Conservation (phyloP, 1,140 invertebrate genomes). For the Heliconius hewitsoni region DNA sequence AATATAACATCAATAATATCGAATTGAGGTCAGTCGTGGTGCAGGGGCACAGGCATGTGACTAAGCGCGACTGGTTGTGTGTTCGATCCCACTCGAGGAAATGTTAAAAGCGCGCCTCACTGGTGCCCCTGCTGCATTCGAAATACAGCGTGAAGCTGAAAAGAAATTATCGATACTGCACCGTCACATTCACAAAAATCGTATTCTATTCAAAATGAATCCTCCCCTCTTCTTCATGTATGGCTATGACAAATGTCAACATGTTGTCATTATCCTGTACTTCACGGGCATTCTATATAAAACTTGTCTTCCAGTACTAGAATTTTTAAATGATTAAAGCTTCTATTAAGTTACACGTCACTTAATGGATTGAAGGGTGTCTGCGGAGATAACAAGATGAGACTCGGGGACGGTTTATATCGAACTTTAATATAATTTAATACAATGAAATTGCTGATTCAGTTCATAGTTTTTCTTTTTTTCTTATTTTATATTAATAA, state of each 20-base stretch:
- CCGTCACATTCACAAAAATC: not conserved
- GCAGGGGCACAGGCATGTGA: too few species aligned
- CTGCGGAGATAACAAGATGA: slow-evolving; percentile 10
- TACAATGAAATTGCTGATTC: not conserved
- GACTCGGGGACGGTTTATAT: not conserved
- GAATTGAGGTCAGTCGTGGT: too few species aligned
- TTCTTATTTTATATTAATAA: too few species aligned
- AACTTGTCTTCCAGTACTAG: not conserved
- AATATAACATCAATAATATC: too few species aligned
- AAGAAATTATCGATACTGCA: too few species aligned
- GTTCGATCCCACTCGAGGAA: too few species aligned
- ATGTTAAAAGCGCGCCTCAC: too few species aligned
- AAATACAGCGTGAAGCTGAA: too few species aligned
- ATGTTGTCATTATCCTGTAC: not conserved
- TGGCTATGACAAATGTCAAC: not conserved
- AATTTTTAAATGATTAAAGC: slow-evolving; percentile 7
- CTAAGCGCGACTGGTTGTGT: too few species aligned
- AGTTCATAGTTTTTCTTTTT: too few species aligned
- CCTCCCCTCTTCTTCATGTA: not conserved
- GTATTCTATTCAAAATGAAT: not conserved
- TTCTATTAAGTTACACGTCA: slow-evolving; percentile 8
- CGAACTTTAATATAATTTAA: not conserved
- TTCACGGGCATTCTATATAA: not conserved
- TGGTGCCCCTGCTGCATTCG: too few species aligned
- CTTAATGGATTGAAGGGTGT: slow-evolving; percentile 10